These are phyloP conservation scores for Coendou prehensilis DNA, from an alignment of 2,797 vertebrate species.

Conservation along the genomic window DNA sequence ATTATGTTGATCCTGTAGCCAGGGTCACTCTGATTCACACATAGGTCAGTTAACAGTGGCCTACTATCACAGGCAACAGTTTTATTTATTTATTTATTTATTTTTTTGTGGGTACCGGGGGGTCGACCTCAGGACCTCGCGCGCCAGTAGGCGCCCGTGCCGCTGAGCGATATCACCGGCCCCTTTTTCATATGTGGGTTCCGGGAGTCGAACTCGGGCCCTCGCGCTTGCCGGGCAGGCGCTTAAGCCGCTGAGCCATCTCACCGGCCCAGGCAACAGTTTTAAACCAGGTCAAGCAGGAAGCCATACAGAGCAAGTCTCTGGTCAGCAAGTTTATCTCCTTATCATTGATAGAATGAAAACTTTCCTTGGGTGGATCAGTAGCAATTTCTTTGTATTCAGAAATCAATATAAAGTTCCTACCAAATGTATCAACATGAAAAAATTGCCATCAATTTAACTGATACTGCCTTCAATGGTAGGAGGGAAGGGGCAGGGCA, in stretches of 20 bases:
- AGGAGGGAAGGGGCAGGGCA: neutral
- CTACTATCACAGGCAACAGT: slow-evolving; percentile 29
- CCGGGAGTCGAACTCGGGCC: no score
- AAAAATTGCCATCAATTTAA: slow-evolving; percentile 40
- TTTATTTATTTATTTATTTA: no score
- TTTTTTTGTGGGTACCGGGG: no score
- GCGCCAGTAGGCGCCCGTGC: no score
- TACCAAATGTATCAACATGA: slow-evolving; percentile 60
- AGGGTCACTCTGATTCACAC: slow-evolving; percentile 56
- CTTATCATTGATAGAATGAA: slow-evolving; percentile 45
- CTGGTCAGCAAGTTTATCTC: slow-evolving; percentile 52
- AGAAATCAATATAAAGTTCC: slow-evolving; percentile 70
- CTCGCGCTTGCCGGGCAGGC: no score
- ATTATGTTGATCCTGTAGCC: slow-evolving; percentile 2
- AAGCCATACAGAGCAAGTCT: slow-evolving; percentile 41
- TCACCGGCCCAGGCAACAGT: slow-evolving; percentile 5
- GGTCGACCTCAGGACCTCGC: no score
- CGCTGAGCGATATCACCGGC: no score
- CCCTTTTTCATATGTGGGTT: no score
- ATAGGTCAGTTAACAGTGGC: slow-evolving; percentile 50
- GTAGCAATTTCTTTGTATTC: slow-evolving; percentile 47
- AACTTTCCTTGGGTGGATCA: slow-evolving; percentile 1
- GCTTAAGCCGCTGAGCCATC: no score
- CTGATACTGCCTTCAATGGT: neutral
- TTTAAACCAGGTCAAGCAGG: slow-evolving; percentile 46